A percentile compares a stretch with the other conserved stretches of the same genome.
These are phyloP conservation scores for Psettodes erumei DNA, from an alignment of 2,113 vertebrate genomes.

Conservation along the genomic window DNA sequence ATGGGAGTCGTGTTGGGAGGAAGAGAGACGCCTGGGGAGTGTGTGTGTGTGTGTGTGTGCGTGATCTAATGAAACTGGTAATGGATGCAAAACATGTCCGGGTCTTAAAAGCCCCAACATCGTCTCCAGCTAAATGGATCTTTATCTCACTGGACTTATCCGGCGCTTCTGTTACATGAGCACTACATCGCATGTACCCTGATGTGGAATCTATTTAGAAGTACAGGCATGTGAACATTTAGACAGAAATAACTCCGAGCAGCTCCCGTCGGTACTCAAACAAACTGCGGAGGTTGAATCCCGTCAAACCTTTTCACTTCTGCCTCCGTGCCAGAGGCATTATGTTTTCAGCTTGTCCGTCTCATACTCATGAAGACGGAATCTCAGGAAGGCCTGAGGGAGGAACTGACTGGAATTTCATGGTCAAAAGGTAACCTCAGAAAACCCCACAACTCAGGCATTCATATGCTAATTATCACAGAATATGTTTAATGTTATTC, in stretches of 20 bases:
- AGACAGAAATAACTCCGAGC: not conserved
- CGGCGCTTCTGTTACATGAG: not conserved
- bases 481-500: too few species aligned
- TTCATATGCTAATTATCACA: too few species aligned
- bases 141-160: not conserved
- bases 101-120: not conserved
- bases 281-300: not conserved
- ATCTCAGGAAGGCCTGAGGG: too few species aligned
- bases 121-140: not conserved
- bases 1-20: not conserved
- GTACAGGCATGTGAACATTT: not conserved
- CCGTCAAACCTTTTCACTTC: too few species aligned
- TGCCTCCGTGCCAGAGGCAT: too few species aligned
- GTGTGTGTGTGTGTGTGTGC: not conserved
- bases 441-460: too few species aligned
- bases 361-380: too few species aligned
- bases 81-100: not conserved
- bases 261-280: not conserved
- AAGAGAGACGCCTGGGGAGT: not conserved
- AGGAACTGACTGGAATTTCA: too few species aligned
- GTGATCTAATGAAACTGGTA: not conserved
- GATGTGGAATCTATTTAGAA: not conserved
- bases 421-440: too few species aligned
- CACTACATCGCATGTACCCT: not conserved
- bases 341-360: too few species aligned